Evolutionary conservation across 2,113 vertebrate species (phyloP), one percentile per base, ranked within the genome.

Genomic region (Aspiorhynchus laticeps): DNA sequence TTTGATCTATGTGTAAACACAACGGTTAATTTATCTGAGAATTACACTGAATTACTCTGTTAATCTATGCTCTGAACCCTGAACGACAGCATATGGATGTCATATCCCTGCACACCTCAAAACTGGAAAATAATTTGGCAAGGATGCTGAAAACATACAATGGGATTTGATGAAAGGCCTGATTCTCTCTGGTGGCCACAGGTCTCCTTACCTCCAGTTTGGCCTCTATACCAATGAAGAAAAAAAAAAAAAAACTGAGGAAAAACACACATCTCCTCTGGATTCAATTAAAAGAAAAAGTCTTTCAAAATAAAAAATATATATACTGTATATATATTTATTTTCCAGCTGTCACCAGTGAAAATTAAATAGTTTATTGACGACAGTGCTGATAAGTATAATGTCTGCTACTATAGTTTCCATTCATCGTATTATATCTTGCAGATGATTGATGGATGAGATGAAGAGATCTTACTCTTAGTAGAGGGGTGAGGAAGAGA

Each of bases 251-350:
- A 46, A 87, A 86, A 87, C 76, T 84, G 71, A 15, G 41, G 43
- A 26, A 85, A 89, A 86, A 12, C 75, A 85, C 31, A 4, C 14
- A 56, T 80, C 1, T 59, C 0, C 67, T 84, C 91, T 93, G 92
- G 21, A 91, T 92, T 90, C 24, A 75, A 88, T 93, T 89, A 91
- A 92, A 91, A 46, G 4, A 71, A 65, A 77, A 28, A 63, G 33
- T 51, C 85, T 88, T 87, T 87, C 67, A 53, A 71, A 21, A 71
- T 10, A 71, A 21, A 19, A 41, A 15, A 48, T 4, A 48, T 38
- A 48, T 15, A 17, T 10, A 38, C 24, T 17, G 46, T 5, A 0
- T 17, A 53, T 17, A 51, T 51, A 61, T 24, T 73, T 80, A 11
- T 78, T 81, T 77, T 91, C 56, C 84, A 24, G 59, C 43, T 86